Evolutionary conservation across 35 echinoderm and acorn worm species (phyloP).

Genomic region (Apostichopus japonicus): DNA sequence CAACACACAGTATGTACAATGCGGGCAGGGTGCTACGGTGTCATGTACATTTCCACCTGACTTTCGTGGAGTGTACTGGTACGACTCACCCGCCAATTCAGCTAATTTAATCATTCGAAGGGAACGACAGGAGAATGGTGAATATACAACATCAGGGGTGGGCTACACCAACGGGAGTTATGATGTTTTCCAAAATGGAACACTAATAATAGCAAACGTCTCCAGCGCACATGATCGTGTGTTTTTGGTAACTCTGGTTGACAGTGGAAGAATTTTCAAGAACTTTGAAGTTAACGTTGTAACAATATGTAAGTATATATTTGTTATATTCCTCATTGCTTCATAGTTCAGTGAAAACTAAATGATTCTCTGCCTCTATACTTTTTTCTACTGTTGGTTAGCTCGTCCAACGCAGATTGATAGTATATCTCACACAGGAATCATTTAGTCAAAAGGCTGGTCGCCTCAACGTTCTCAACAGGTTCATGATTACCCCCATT

Average conservation of each 20-base stretch:
- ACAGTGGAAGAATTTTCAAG: neutral
- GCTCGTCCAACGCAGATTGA: no score
- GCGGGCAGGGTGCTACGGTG: neutral
- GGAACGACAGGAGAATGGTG: neutral
- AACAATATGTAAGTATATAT: slow-evolving; percentile 9
- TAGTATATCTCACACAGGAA: no score
- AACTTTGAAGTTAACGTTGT: neutral
- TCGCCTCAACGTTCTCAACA: no score
- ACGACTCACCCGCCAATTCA: neutral
- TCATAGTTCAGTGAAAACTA: no score
- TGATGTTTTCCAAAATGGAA: neutral
- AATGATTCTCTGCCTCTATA: no score
- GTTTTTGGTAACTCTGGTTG: neutral
- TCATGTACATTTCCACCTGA: neutral
- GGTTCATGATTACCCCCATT: no score
- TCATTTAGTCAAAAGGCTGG: no score
- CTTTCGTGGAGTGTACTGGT: neutral
- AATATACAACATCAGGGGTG: neutral
- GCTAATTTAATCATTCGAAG: neutral
- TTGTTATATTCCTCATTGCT: no score
- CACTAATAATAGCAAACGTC: neutral
- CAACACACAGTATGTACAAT: neutral
- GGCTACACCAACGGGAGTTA: neutral
- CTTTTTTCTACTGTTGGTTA: no score
- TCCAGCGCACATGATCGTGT: neutral